Evolutionary conservation across 2,113 vertebrate genomes (phyloP).

Genomic region (Narcine bancroftii): DNA sequence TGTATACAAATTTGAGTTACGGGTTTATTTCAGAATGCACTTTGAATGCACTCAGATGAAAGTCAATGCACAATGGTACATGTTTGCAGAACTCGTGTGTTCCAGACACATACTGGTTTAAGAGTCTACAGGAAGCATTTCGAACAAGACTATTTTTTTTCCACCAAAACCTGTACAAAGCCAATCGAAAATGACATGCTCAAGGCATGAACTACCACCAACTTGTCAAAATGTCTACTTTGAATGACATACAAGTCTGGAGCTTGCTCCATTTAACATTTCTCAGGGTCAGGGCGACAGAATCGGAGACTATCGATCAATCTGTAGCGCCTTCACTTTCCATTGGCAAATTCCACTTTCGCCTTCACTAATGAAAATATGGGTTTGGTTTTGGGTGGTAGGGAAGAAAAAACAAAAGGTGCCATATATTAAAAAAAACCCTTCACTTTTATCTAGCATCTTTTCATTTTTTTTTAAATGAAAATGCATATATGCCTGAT

Average conservation of each 20-base stretch:
- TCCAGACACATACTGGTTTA: background rate
- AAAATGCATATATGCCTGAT: too few species aligned
- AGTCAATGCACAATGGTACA: background rate
- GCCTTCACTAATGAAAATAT: too few species aligned
- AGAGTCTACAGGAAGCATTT: background rate
- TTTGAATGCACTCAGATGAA: background rate
- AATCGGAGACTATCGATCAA: background rate
- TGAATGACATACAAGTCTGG: background rate
- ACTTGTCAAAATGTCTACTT: background rate
- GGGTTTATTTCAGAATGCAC: background rate
- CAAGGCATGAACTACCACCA: background rate
- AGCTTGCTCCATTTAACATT: background rate
- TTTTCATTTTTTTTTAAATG: too few species aligned
- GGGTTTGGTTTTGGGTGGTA: too few species aligned
- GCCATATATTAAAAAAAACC: too few species aligned
- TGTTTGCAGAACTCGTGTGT: background rate
- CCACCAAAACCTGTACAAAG: too few species aligned
- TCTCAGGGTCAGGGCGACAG: background rate
- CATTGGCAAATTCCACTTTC: too few species aligned
- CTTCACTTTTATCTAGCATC: too few species aligned
- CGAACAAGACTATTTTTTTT: background rate
- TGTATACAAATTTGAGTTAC: background rate
- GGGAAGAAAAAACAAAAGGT: too few species aligned
- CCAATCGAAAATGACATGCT: background rate
- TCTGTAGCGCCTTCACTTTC: background rate